Evolutionary conservation across 1,140 invertebrate genomes (phyloP).

Genomic region (Dreissena rostriformis): DNA sequence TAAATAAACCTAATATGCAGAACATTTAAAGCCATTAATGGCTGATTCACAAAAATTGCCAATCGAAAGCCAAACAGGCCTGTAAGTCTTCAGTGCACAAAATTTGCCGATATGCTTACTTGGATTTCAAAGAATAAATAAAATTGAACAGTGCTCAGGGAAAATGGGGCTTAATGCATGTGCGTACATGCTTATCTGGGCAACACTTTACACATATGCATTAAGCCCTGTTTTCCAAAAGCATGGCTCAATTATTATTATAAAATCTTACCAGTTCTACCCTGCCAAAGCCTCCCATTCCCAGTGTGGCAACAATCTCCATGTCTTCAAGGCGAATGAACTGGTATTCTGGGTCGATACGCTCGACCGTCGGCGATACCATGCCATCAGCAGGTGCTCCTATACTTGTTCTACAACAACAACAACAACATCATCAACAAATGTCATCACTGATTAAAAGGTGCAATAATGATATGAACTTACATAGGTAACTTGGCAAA

Average conservation of each 20-base stretch:
- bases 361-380: constrained; percentile 64
- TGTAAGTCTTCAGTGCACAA: too few relatives aligned
- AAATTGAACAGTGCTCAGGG: too few relatives aligned
- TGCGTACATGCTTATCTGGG: too few relatives aligned
- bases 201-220: too few relatives aligned
- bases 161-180: too few relatives aligned
- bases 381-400: constrained; percentile 60
- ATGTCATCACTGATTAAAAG: neutral
- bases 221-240: neutral
- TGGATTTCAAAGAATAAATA: too few relatives aligned
- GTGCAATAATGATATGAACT: neutral
- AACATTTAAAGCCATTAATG: too few relatives aligned
- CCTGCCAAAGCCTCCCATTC: constrained; percentile 98
- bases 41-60: too few relatives aligned
- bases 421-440: constrained; percentile 9
- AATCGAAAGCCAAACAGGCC: too few relatives aligned
- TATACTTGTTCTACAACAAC: constrained; percentile 62
- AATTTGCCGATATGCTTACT: too few relatives aligned
- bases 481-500: neutral
- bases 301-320: constrained; percentile 93
- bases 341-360: constrained; percentile 68
- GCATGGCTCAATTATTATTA: neutral
- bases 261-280: constrained; percentile 92
- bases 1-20: too few relatives aligned
- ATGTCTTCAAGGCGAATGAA: constrained; percentile 88